Percentiles rank a stretch among this genome's conserved stretches.
Conservation (phyloP, 92 coral and sea anemone genomes). For the Parazoanthus atlanticus region DNA sequence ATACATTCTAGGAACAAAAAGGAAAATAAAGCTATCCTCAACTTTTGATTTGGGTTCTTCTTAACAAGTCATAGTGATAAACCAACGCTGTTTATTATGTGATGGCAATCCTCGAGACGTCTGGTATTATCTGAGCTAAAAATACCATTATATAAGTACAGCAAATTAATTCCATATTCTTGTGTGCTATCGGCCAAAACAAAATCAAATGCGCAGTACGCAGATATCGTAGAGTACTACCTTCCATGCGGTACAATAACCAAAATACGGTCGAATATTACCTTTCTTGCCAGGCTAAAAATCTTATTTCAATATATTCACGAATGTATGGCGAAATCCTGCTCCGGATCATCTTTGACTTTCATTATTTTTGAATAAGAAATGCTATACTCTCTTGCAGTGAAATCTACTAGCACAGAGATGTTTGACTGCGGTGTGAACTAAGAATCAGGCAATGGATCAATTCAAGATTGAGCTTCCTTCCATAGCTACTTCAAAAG, state of each 20-base stretch:
- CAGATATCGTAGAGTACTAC: not conserved
- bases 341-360: constrained; percentile 9
- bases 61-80: not conserved
- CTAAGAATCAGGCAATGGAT: constrained; percentile 18
- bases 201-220: not conserved
- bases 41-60: not conserved
- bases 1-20: not conserved
- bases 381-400: not conserved
- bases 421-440: not conserved
- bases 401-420: not conserved
- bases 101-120: not conserved
- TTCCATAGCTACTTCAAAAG: not conserved
- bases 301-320: constrained; percentile 13
- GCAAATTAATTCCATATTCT: not conserved
- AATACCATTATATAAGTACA: not conserved
- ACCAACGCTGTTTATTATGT: not conserved
- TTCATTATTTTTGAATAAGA: constrained; percentile 15
- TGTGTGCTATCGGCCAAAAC: not conserved
- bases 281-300: constrained; percentile 15
- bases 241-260: not conserved
- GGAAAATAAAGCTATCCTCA: not conserved
- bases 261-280: not conserved
- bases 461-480: not conserved
- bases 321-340: constrained; percentile 15
- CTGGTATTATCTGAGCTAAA: not conserved